Evolutionary conservation across 2,888 invertebrate genomes (phyloP), one percentile per base, ranked within the genome.

Genomic region (Ectropis crepuscularia): DNA sequence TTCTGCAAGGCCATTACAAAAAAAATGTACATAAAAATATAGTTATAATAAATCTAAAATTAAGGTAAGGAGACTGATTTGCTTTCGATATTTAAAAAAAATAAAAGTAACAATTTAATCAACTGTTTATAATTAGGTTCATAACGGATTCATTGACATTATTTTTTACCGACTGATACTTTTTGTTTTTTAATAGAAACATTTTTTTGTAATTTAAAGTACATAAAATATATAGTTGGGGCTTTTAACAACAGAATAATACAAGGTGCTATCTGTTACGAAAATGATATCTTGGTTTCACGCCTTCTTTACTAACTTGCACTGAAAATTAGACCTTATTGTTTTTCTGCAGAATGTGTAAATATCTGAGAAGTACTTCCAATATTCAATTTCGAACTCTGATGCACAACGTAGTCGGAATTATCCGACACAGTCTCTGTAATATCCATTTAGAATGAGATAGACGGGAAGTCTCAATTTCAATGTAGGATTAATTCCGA

Each of bases 51-150:
- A 60, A 49, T 78, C 73, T 87, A 83, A 86, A 86, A 81, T 73
- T 89, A 89, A 87, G 84, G 83, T 90, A 88, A 91, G 64, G 86
- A 87, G 92, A 92, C 92, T 92, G 92, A 92, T 89, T 91, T 88
- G 83, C 84, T 88, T 88, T 88, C 78, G 76, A 82, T 55, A 38
- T 80, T 80, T 75, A 75, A 53, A 67, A 64, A n/a, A n/a, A n/a
- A n/a, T n/a, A n/a, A n/a, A 66, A 60, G 46, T 71, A 75, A 73
- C 73, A 71, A 77, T 79, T 78, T 69, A 82, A 82, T 79, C 75
- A 70, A 74, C 76, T 67, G 81, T 80, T 78, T 47, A 38, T 45
- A 48, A 50, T 16, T 50, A 51, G 38, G 55, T 45, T 51, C 46
- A 39, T 61, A 6, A 47, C 42, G 50, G 47, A 46, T 46, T 55